These are phyloP conservation scores for Lycaena phlaeas DNA, from an alignment of 2,888 invertebrate genomes.

Conservation along the genomic window DNA sequence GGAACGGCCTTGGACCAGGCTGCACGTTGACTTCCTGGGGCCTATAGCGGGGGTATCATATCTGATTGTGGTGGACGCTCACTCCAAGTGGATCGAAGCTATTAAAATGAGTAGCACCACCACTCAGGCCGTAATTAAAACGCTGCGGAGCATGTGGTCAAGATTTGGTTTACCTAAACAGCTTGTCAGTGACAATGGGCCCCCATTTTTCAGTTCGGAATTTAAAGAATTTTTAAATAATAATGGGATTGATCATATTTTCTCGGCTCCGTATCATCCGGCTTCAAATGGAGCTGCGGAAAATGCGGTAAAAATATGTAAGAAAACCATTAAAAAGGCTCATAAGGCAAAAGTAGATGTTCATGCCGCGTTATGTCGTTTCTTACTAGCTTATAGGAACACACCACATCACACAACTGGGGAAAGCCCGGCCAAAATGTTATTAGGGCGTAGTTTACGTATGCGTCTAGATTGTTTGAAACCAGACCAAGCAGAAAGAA, in stretches of 20 bases:
- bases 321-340: slow-evolving; percentile 19
- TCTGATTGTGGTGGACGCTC: slow-evolving; percentile 14
- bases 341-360: slow-evolving; percentile 7
- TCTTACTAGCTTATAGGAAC: slow-evolving; percentile 15
- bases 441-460: not conserved
- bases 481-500: too few relatives aligned
- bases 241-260: slow-evolving; percentile 18
- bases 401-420: not conserved
- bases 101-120: slow-evolving; percentile 16
- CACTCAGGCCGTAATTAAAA: slow-evolving; percentile 13
- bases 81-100: slow-evolving; percentile 21
- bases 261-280: slow-evolving; percentile 18
- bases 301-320: slow-evolving; percentile 21
- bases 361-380: slow-evolving; percentile 14
- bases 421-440: not conserved
- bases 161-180: slow-evolving; percentile 17
- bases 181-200: slow-evolving; percentile 19
- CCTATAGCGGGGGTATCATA: slow-evolving; percentile 14
- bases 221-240: slow-evolving; percentile 14
- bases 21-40: slow-evolving; percentile 21
- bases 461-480: not conserved
- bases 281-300: slow-evolving; percentile 23
- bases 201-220: slow-evolving; percentile 16
- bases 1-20: slow-evolving; percentile 18
- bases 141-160: slow-evolving; percentile 9